Evolutionary conservation across 2,797 vertebrate genomes (phyloP).

Genomic region (Argentina silus): DNA sequence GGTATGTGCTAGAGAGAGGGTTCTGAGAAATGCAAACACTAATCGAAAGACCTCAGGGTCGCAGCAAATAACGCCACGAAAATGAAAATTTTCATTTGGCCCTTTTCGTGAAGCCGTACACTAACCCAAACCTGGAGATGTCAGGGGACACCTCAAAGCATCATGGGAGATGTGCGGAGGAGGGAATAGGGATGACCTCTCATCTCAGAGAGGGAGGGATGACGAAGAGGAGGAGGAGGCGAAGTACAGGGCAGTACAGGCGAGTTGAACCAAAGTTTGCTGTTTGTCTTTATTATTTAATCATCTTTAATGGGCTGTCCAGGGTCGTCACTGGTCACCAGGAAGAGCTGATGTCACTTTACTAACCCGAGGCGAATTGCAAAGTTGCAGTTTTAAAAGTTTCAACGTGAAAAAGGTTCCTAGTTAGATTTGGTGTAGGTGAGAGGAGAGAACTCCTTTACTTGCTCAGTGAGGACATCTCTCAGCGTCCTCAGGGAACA

Average conservation of each 20-base stretch:
- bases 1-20: constrained; percentile 48
- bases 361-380: background rate
- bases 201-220: background rate
- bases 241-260: constrained; percentile 11
- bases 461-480: constrained; percentile 23
- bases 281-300: constrained; percentile 61
- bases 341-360: background rate
- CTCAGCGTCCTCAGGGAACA: background rate
- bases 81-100: constrained; percentile 67
- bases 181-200: constrained; percentile 32
- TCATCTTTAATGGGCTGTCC: constrained; percentile 44
- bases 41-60: constrained; percentile 71
- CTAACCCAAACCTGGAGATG: constrained; percentile 40
- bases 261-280: constrained; percentile 29
- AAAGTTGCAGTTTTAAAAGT: background rate
- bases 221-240: constrained; percentile 14
- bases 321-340: background rate
- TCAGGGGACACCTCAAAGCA: constrained; percentile 37
- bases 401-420: background rate
- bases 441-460: background rate
- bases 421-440: background rate
- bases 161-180: constrained; percentile 48
- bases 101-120: constrained; percentile 53
- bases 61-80: constrained; percentile 69
- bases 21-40: constrained; percentile 58